Base-by-base conservation (phyloP, 92 coral and sea anemone species). In the Epizoanthus illoricatus region DNA sequence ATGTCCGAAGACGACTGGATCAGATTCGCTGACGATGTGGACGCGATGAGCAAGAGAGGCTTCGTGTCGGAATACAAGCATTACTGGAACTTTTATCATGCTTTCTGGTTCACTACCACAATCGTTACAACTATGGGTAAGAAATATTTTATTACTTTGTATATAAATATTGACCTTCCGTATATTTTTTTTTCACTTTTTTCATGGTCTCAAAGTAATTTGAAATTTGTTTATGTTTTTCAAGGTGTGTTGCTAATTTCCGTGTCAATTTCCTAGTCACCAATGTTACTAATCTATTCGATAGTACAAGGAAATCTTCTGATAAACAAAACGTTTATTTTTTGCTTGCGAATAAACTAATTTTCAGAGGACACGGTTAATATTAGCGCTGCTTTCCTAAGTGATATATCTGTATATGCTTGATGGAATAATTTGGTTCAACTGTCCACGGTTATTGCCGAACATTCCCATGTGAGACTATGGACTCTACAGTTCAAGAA, bases 31-130 rank as follows among this genome's bases (percentile, higher is more conserved):
- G 23, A 49, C 18, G 93, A 92, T 57, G 83, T 86, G 7, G 84
- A 75, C 65, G 65, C 84, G 52, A 81, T 91, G 54, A 86, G 84
- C 57, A 93, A 91, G 58, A 76, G 89, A 33, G 94, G 93, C 0
- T 93, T 82, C 61, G 70, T 71, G 0, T 12, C 69, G 43, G 68
- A 64, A 6, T 85, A 90, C 80, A 91, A 59, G 45, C 43, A 92
- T 79, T 89, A 87, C 71, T 94, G 98, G 95, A 85, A 91, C 40
- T 94, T 94, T 65, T 94, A 94, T 58, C 94, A 92, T 75, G 87
- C 98, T 17, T 94, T 94, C 60, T 94, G 98, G 98, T 94, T 94
- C 54, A 87, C 93, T 13, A 89, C 85, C 2, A 93, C 98, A 21
- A 90, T 94, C 36, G 86, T 90, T 15, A 89, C 95, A 1, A 94